A percentile compares a stretch with the other conserved stretches of the same genome.
Evolutionary conservation across 1,140 invertebrate genomes (phyloP).

Genomic region (Ceratitis capitata): DNA sequence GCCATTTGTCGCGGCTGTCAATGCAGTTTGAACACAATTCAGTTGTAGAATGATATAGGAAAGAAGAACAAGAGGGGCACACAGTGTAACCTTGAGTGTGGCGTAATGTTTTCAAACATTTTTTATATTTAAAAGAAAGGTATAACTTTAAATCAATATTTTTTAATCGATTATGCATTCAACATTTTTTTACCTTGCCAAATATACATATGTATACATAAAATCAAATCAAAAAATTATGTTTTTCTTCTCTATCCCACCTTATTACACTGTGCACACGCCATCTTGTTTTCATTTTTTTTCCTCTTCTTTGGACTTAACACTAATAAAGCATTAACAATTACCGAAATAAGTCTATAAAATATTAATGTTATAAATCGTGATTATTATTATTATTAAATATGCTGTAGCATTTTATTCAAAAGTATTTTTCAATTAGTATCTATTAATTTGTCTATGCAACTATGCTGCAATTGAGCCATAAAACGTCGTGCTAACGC

Average conservation of each 20-base stretch:
- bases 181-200: no score
- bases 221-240: neutral
- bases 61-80: neutral
- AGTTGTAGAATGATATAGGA: neutral
- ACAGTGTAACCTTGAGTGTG: constrained; percentile 30
- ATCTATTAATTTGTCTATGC: neutral
- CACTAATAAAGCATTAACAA: constrained; percentile 36
- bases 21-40: constrained; percentile 18
- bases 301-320: neutral
- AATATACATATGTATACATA: no score
- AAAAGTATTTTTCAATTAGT: neutral
- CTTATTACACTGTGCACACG: neutral
- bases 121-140: no score
- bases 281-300: neutral
- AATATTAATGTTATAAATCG: neutral
- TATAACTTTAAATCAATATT: no score
- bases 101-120: no score
- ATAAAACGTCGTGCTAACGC: neutral
- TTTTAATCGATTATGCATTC: no score
- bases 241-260: neutral
- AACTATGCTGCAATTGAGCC: constrained; percentile 1
- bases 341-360: constrained; percentile 30
- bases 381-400: neutral
- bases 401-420: neutral
- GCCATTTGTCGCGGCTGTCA: neutral